Conservation (phyloP, 2,888 invertebrate species). For the Protodeltote pygarga region DNA sequence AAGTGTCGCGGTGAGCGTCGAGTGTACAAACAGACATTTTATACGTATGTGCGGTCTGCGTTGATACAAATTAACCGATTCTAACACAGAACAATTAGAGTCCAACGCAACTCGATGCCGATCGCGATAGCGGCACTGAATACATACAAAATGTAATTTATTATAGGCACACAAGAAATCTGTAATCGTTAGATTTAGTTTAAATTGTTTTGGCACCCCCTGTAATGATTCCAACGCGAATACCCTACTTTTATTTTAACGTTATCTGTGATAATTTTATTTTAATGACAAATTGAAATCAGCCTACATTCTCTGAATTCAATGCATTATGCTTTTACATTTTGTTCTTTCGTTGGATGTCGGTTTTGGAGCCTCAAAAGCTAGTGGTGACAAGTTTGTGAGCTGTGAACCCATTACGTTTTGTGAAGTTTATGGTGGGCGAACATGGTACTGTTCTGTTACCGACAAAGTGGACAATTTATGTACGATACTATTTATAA, state of each 20-base stretch:
- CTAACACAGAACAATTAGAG: constrained; percentile 23
- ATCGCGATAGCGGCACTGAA: constrained; percentile 39
- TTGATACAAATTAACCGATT: constrained; percentile 19
- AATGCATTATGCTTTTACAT: constrained; percentile 47
- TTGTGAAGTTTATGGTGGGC: constrained; percentile 43
- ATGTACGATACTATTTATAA: constrained; percentile 60
- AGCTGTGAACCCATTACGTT: constrained; percentile 36
- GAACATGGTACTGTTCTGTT: constrained; percentile 64
- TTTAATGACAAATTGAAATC: constrained; percentile 72
- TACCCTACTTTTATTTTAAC: constrained; percentile 77
- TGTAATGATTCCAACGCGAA: constrained; percentile 63
- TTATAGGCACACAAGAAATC: constrained; percentile 47
- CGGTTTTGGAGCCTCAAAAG: constrained; percentile 50
- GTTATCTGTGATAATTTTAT: constrained; percentile 84
- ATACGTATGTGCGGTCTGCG: constrained; percentile 37
- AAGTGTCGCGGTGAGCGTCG: constrained; percentile 39
- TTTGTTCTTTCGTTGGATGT: constrained; percentile 47
- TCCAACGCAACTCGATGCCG: constrained; percentile 31
- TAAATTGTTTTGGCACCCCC: constrained; percentile 61
- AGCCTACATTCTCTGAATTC: constrained; percentile 47
- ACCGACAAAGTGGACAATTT: constrained; percentile 61
- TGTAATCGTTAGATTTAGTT: constrained; percentile 54
- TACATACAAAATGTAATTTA: constrained; percentile 45
- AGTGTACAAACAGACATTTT: constrained; percentile 32
- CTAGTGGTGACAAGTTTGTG: constrained; percentile 40